Percentiles rank a stretch among this genome's conserved stretches.
These are phyloP conservation scores for Tribolium freemani DNA, from an alignment of 2,888 invertebrate species.

Conservation along the genomic window DNA sequence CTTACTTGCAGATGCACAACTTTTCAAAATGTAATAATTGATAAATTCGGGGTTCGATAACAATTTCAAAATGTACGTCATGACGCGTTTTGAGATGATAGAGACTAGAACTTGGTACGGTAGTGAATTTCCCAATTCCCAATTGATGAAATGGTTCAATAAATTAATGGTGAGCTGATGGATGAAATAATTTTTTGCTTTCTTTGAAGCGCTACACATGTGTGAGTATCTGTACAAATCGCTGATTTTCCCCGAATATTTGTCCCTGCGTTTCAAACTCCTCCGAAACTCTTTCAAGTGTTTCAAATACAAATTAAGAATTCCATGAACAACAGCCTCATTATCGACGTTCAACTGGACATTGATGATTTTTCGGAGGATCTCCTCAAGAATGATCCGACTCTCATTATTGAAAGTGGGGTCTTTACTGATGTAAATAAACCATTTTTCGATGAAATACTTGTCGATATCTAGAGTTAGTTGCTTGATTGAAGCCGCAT, in stretches of 20 bases:
- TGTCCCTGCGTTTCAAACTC: conserved; percentile 73
- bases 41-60: conserved; percentile 71
- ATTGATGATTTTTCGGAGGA: conserved; percentile 65
- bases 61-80: conserved; percentile 69
- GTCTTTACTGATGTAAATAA: conserved; percentile 68
- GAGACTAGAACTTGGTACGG: conserved; percentile 76
- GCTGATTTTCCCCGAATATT: conserved; percentile 68
- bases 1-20: conserved; percentile 16
- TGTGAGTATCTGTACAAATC: conserved; percentile 69
- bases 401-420: conserved; percentile 67
- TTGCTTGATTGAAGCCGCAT: conserved; percentile 53
- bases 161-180: conserved; percentile 72
- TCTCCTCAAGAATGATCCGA: conserved; percentile 65
- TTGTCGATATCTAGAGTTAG: conserved; percentile 67
- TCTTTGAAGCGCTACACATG: conserved; percentile 63
- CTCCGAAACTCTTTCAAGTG: conserved; percentile 77
- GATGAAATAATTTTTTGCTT: conserved; percentile 73
- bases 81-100: conserved; percentile 74
- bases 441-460: conserved; percentile 70
- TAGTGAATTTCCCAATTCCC: conserved; percentile 78
- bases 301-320: conserved; percentile 71
- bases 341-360: conserved; percentile 66
- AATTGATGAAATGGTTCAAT: conserved; percentile 75
- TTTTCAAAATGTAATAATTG: conserved; percentile 60
- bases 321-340: conserved; percentile 65